Base-by-base conservation (phyloP, 2,888 invertebrate genomes). In the Chrysolina oricalcia region DNA sequence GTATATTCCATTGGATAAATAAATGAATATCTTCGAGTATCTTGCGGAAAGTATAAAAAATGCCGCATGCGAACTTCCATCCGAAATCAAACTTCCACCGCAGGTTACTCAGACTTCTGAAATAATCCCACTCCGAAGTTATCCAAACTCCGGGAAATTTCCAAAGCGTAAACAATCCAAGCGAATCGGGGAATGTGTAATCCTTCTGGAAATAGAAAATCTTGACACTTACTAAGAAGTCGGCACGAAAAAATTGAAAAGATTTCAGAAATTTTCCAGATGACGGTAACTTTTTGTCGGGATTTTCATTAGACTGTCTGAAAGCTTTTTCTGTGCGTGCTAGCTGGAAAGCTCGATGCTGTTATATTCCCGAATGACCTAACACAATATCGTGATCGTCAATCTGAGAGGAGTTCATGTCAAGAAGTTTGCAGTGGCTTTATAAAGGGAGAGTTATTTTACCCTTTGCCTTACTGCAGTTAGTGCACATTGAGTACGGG, bases 121-220 rank as follows among this genome's bases (percentile, higher is more conserved):
- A 59, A 35, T 59, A 59, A 59, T 59, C 59, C 59, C n/a, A 27
- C 1, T n/a, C 15, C 27, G 15, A 59, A 35, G 59, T 59, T 59
- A 27, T 17, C 23, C 27, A 17, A 46, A 70, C 46, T 70, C 48
- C 17, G n/a, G 15, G 21, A 35, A 35, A 43, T 69, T 69, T 17
- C 53, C 63, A 59, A 46, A 62, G 48, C 48, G 63, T 68, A 63
- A 73, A 73, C 62, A 68, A 40, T 41, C 50, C n/a, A 50, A 67
- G 35, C 23, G 27, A 59, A 41, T 72, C 59, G 46, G 23, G 48
- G 67, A 63, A 69, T 69, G 41, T 69, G 53, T 69, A 69, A 73
- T 69, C 68, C 69, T 10, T 23, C 68, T 69, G 23, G 63, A 68
- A 73, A 68, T 68, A 56, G 73, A 66, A 63, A 67, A 72, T 46